A percentile compares a stretch with the other conserved stretches of the same genome.
phyloP scores from a whole-genome alignment of 1,140 invertebrate species.

The Homarus americanus region DNA sequence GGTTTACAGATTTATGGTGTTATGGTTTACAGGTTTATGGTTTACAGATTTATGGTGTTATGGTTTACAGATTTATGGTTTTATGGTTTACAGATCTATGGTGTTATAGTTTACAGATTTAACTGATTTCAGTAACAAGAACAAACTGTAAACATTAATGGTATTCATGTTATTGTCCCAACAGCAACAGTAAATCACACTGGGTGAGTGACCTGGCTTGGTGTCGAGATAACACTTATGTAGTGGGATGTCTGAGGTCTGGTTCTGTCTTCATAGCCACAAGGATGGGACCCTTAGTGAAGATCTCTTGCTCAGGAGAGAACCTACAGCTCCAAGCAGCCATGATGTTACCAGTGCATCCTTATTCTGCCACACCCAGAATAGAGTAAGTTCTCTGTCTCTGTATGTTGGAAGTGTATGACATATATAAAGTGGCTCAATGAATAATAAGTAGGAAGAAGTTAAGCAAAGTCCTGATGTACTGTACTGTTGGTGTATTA shows the following conservation, averaged over 20 bases:
- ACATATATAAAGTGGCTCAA: neutral
- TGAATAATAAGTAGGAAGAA: neutral
- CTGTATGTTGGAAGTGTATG: neutral
- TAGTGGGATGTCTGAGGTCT: constrained; percentile 33
- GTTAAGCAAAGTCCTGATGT: no score
- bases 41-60: no score
- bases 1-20: no score
- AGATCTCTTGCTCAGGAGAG: constrained; percentile 36
- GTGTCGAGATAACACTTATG: constrained; percentile 38
- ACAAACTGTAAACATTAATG: neutral
- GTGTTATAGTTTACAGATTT: no score
- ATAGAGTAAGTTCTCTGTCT: constrained; percentile 7
- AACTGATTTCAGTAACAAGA: no score
- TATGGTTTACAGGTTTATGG: no score
- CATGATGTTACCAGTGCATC: constrained; percentile 20
- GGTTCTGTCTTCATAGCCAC: constrained; percentile 39
- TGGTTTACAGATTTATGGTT: no score
- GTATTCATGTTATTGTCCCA: neutral
- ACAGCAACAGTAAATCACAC: constrained; percentile 6
- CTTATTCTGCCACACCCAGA: neutral
- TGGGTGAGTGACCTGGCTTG: constrained; percentile 47
- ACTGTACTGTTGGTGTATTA: no score
- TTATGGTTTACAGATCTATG: no score
- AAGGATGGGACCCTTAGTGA: constrained; percentile 42
- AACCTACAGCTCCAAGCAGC: constrained; percentile 28